phyloP scores from a whole-genome alignment of 2,113 vertebrate genomes.

The Phyllostomus hastatus region DNA sequence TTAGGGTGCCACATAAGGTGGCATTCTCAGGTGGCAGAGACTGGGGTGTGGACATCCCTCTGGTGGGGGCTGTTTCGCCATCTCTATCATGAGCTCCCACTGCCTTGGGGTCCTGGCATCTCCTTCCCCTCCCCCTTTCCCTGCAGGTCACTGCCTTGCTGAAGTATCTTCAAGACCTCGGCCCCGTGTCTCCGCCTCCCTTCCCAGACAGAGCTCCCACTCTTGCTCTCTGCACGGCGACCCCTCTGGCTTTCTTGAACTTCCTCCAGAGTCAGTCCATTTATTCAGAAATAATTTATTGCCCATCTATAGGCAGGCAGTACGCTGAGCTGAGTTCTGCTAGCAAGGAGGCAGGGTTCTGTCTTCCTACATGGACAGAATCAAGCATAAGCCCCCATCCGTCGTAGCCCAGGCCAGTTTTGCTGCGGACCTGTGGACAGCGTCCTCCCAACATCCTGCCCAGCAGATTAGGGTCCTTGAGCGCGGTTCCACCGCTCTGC shows the following conservation, averaged over 20 bases:
- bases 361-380: background rate
- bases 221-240: background rate
- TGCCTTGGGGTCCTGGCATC: background rate
- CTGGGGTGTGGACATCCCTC: background rate
- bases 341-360: background rate
- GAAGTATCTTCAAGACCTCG: background rate
- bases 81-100: background rate
- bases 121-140: background rate
- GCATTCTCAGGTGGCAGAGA: background rate
- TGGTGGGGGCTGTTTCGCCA: background rate
- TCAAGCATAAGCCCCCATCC: background rate
- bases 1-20: too few relatives aligned
- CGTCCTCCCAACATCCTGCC: background rate
- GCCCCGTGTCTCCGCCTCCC: background rate
- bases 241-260: too few relatives aligned
- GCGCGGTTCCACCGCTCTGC: fast-evolving
- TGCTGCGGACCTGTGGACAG: background rate
- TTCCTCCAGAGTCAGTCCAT: background rate
- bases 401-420: too few relatives aligned
- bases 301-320: fast-evolving
- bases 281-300: background rate
- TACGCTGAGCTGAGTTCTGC: background rate
- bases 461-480: fast-evolving
- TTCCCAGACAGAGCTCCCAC: background rate
- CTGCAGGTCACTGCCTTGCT: background rate